Evolutionary conservation across 2,888 invertebrate genomes (phyloP).

Genomic region (Helicoverpa assulta): DNA sequence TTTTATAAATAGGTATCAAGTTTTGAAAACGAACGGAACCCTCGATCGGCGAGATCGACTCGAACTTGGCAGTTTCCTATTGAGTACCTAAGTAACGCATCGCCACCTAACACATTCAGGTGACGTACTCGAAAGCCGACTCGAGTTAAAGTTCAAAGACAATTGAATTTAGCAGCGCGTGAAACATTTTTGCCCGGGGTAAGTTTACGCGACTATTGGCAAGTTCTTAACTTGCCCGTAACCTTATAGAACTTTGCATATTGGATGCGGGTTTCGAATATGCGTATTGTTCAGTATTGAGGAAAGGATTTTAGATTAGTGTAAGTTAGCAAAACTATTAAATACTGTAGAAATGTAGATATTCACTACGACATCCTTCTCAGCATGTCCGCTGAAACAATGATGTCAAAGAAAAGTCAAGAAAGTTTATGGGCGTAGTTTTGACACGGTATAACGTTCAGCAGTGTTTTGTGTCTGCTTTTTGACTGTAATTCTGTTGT

Average conservation of each 20-base stretch:
- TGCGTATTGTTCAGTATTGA: not conserved
- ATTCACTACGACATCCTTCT: too few relatives aligned
- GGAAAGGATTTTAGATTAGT: too few relatives aligned
- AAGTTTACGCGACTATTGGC: slow-evolving; percentile 35
- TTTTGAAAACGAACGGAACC: too few relatives aligned
- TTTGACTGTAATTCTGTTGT: too few relatives aligned
- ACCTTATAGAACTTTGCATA: slow-evolving; percentile 20
- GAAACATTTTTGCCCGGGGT: slow-evolving; percentile 40
- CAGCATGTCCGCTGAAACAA: too few relatives aligned
- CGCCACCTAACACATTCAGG: slow-evolving; percentile 22
- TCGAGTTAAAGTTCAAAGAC: slow-evolving; percentile 49
- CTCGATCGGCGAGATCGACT: not conserved
- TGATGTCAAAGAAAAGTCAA: too few relatives aligned
- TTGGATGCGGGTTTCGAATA: not conserved
- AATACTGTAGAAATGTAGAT: too few relatives aligned
- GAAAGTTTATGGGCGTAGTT: too few relatives aligned
- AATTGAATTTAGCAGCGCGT: slow-evolving; percentile 57
- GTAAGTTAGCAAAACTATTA: too few relatives aligned
- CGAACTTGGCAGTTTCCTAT: not conserved
- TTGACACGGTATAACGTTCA: too few relatives aligned
- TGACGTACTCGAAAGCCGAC: slow-evolving; percentile 28
- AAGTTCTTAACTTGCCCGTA: slow-evolving; percentile 25
- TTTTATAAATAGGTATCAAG: too few relatives aligned
- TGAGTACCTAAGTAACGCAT: not conserved
- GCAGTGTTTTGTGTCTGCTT: too few relatives aligned